Evolutionary conservation across 2,797 vertebrate species (phyloP).

Genomic region (Sternotherus odoratus): DNA sequence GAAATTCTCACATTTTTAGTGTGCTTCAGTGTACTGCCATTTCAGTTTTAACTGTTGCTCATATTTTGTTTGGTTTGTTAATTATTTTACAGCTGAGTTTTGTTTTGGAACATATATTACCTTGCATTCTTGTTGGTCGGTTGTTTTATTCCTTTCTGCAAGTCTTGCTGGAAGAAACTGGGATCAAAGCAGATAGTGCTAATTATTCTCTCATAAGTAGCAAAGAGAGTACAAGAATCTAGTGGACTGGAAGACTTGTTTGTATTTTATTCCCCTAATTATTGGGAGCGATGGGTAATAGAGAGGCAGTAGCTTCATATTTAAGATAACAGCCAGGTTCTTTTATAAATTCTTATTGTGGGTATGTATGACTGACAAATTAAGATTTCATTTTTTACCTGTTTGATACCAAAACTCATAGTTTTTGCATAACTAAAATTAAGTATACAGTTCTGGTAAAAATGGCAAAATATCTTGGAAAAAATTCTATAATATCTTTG

Average conservation of each 20-base stretch:
- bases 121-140: background rate
- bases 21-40: background rate
- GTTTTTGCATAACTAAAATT: background rate
- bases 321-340: background rate
- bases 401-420: background rate
- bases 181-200: background rate
- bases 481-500: background rate
- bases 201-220: background rate
- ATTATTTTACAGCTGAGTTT: background rate
- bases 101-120: background rate
- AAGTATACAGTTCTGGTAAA: background rate
- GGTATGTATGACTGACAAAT: background rate
- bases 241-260: background rate
- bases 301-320: background rate
- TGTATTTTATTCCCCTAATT: background rate
- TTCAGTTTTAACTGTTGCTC: background rate
- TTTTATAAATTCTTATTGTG: fast-evolving
- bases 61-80: background rate
- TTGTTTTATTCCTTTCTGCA: background rate
- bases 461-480: background rate
- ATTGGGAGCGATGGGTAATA: background rate
- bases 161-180: background rate
- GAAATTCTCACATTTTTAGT: background rate
- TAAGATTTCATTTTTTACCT: background rate
- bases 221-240: background rate